A percentile compares a stretch with the other conserved stretches of the same genome.
Evolutionary conservation across 2,797 vertebrate genomes (phyloP).

Genomic region (Cuniculus paca): DNA sequence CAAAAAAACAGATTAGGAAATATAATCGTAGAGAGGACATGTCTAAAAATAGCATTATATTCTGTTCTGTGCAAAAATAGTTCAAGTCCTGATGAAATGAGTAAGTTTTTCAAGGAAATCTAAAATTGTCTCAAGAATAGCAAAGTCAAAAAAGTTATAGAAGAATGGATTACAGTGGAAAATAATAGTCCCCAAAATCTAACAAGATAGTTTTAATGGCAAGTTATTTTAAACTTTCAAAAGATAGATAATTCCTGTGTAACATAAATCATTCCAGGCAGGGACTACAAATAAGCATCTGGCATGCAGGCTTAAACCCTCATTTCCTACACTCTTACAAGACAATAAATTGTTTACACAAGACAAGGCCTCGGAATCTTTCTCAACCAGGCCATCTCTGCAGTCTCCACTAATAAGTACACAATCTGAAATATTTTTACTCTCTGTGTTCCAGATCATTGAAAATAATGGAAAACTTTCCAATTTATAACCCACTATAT

Average conservation of each 20-base stretch:
- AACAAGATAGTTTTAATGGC: conserved; percentile 61
- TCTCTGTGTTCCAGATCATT: conserved; percentile 45
- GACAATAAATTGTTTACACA: conserved; percentile 70
- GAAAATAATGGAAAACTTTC: conserved; percentile 45
- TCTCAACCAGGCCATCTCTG: conserved; percentile 29
- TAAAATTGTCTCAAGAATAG: conserved; percentile 41
- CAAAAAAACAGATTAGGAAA: conserved; percentile 47
- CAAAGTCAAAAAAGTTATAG: conserved; percentile 27
- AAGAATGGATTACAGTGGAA: conserved; percentile 48
- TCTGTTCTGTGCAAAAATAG: conserved; percentile 45
- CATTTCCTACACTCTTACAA: conserved; percentile 60
- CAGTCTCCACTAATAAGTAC: not conserved
- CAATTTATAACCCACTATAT: conserved; percentile 1
- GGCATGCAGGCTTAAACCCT: conserved; percentile 60
- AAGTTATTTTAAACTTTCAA: conserved; percentile 72
- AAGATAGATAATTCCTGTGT: conserved; percentile 54
- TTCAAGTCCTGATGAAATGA: conserved; percentile 51
- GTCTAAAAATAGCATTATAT: not conserved
- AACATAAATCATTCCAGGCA: conserved; percentile 62
- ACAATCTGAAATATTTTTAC: not conserved
- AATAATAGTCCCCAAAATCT: conserved; percentile 66
- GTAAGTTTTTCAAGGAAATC: conserved; percentile 32
- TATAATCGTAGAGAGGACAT: not conserved
- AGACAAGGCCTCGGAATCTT: conserved; percentile 68
- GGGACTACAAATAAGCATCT: conserved; percentile 68